phyloP scores from a whole-genome alignment of 2,888 invertebrate species.

The Drosophila pseudotalamancana region DNA sequence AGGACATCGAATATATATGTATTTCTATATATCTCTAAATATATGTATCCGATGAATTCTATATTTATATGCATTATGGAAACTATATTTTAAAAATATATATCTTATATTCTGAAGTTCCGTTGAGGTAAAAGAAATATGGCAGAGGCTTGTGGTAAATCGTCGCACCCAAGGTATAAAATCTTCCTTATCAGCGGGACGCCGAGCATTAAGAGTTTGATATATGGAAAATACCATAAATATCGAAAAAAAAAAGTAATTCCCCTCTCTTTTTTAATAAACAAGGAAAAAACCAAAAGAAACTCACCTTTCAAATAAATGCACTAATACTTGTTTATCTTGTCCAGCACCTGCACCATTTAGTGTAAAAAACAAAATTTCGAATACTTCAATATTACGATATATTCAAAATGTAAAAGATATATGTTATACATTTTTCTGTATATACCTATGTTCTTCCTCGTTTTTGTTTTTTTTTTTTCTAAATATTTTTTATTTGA shows the following conservation, averaged over 20 bases:
- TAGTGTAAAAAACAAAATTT: slow-evolving; percentile 16
- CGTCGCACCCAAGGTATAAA: slow-evolving; percentile 20
- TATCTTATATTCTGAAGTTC: slow-evolving; percentile 1
- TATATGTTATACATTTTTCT: neutral
- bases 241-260: slow-evolving; percentile 50
- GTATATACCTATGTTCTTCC: neutral
- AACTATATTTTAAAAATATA: neutral
- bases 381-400: too few relatives aligned
- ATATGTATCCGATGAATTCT: neutral
- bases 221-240: slow-evolving; percentile 33
- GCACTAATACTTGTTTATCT: slow-evolving; percentile 44
- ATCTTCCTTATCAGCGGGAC: slow-evolving; percentile 1
- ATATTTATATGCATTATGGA: too few relatives aligned
- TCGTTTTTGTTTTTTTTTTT: neutral
- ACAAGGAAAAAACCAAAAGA: too few relatives aligned
- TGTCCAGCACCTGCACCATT: slow-evolving; percentile 48
- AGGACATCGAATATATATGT: too few relatives aligned
- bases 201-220: slow-evolving; percentile 13
- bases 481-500: neutral
- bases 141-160: slow-evolving; percentile 22
- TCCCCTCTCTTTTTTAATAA: slow-evolving; percentile 24
- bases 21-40: neutral
- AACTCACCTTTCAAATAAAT: slow-evolving; percentile 23
- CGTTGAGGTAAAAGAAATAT: slow-evolving; percentile 10
- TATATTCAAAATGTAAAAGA: neutral